phyloP scores from a whole-genome alignment of 2,888 invertebrate genomes.

The Noctua comes region DNA sequence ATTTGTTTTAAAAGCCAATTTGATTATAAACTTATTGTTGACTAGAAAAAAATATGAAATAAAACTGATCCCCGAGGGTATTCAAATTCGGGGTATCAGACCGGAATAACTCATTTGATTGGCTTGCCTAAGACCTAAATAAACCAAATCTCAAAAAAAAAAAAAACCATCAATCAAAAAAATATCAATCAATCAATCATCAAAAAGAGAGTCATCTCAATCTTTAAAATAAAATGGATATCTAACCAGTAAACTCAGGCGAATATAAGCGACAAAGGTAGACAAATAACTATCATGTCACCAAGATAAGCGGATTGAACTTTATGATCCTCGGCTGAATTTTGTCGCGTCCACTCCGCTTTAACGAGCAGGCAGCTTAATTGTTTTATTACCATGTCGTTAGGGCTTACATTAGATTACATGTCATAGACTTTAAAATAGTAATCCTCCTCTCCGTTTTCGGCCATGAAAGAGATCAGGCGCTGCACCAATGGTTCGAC shows the following conservation, averaged over 20 bases:
- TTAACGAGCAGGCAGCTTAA: background rate
- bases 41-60: no score
- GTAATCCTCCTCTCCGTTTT: background rate
- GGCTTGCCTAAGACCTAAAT: background rate
- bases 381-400: background rate
- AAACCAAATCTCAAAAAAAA: no score
- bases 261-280: background rate
- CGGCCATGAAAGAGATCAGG: background rate
- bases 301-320: background rate
- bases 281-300: slow-evolving; percentile 7
- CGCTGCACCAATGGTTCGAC: background rate
- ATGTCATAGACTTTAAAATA: no score
- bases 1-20: no score
- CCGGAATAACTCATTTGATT: background rate
- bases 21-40: no score
- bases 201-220: no score
- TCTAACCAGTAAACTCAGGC: background rate
- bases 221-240: background rate
- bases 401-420: background rate
- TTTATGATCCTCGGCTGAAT: background rate
- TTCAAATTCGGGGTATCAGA: no score
- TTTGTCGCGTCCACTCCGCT: background rate
- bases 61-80: no score
- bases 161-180: no score
- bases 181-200: no score